Evolutionary conservation across 2,888 invertebrate genomes (phyloP), one percentile per base, ranked within the genome.

Genomic region (Zhuqinia jingwanae): DNA sequence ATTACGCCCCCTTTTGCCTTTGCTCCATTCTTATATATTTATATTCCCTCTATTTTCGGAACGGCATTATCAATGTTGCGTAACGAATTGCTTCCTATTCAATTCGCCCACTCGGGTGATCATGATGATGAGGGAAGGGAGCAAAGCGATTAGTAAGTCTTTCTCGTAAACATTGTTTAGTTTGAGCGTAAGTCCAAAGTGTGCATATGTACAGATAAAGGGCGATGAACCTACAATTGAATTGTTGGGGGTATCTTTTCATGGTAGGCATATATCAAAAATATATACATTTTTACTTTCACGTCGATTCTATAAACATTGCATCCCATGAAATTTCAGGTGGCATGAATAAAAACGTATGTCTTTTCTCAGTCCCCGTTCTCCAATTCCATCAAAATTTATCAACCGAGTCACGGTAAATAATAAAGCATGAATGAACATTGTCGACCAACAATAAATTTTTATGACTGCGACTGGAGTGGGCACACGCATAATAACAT

Each of bases 11-110:
- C 42, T 42, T 36, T 45, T 45, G 10, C 11, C 58, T 20, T 22
- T 45, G 30, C 30, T n/a, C 30, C 27, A 11, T 20, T 2, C 42
- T 45, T 68, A 15, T 68, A 13, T 10, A 6, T 2, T 17, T 22
- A 13, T 20, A 10, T 13, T 70, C 47, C 47, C 45, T 36, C 3
- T 36, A n/a, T 47, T 70, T 70, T 45, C 47, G 65, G 30, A 45
- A 47, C 47, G 70, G 47, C 1, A 47, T 70, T 22, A 70, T 47
- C 73, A 75, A 75, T 75, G 73, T 75, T 50, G 27, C 53, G 73
- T 75, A 53, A 75, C 73, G 53, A 75, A 75, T 75, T 75, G 73
- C 68, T 68, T 68, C 68, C 68, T 22, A 68, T 45, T 68, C 68
- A 68, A 68, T 68, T 68, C 68, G 20, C 68, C 11, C 68, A 68